Evolutionary conservation across 2,888 invertebrate species (phyloP), one percentile per base, ranked within the genome.

Genomic region (Drosophila mettleri): DNA sequence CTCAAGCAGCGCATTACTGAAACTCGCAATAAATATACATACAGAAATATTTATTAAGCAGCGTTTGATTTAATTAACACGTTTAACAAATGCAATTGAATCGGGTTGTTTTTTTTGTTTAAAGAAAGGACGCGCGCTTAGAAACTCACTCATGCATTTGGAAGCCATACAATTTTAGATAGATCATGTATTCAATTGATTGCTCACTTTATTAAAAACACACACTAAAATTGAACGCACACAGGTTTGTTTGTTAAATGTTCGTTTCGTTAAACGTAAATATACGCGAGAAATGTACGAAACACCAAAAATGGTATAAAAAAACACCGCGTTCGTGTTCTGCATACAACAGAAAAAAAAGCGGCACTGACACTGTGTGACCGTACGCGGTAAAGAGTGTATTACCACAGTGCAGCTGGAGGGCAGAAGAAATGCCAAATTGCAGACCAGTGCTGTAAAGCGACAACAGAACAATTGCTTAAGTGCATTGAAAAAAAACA

Each of bases 1-100:
- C 71, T 71, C 48, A 79, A 64, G 51, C 71, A 82, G 71, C 63
- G 58, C 74, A 63, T 58, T 69, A 69, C 61, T 65, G 46, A 60
- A 67, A 38, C 63, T 53, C 57, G 36, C 24, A 49, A 46, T 69
- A 48, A 63, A 53, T 58, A 41, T 54, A 36, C 52, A 27, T 46
- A 34, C 6, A 16, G 22, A 39, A 27, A 24, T 41, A 34, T 48
- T n/a, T 43, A 18, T 22, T 58, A 31, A 60, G 18, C 24, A 52
- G 39, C 58, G 64, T 52, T 59, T 51, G 16, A 49, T 46, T 63
- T 65, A 51, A 71, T 59, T 71, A 41, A 54, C 53, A 18, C 33
- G 62, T 43, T 53, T 22, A 33, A 38, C 34, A 43, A 16, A 31
- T 49, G 45, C 49, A 54, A 46, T 51, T 72, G 72, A 27, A 20